Evolutionary conservation across 2,113 vertebrate genomes (phyloP), one percentile per base, ranked within the genome.

Genomic region (Haemorhous mexicanus): DNA sequence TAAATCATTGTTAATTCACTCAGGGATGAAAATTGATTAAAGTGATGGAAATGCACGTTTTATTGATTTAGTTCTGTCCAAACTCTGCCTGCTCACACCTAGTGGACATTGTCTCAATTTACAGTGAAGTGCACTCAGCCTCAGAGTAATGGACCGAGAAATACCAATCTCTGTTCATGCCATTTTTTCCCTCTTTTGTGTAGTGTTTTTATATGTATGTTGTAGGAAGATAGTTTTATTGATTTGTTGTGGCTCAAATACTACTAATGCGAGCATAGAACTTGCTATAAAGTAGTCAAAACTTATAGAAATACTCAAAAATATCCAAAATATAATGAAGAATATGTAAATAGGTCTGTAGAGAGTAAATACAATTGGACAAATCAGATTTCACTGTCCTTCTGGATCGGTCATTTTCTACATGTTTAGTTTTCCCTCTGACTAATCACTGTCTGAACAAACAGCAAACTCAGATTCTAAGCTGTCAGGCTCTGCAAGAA

Each of bases 1-100:
- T 84, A 93, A 93, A 76, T 81, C 64, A 32, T 78, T 88, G 49
- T 78, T 96, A 93, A 93, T 96, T 95, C 49, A 46, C 72, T 96
- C 41, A 12, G 50, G 90, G 52, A 80, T 93, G 41, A 92, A 94
- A 93, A 96, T 95, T 92, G 92, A 97, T 96, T 95, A 61, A 92
- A 89, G 52, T 86, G 80, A 68, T 80, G 85, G 83, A 94, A 93
- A 89, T 59, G 39, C 69, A 70, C 1, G 1, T 87, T 74, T 72
- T 96, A 96, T 97, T 93, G 93, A 96, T 95, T 88, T 70, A 47
- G 44, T 88, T 64, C 56, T 72, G 19, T 90, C 87, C 68, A 72
- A 30, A 56, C 56, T 77, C 50, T 70, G n/a, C 26, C 56, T 89
- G 28, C 47, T 88, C 5, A 3, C 10, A 23, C 73, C 61, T 49